Conservation (phyloP, 2,797 vertebrate species). For the Xenentodon cancila region DNA sequence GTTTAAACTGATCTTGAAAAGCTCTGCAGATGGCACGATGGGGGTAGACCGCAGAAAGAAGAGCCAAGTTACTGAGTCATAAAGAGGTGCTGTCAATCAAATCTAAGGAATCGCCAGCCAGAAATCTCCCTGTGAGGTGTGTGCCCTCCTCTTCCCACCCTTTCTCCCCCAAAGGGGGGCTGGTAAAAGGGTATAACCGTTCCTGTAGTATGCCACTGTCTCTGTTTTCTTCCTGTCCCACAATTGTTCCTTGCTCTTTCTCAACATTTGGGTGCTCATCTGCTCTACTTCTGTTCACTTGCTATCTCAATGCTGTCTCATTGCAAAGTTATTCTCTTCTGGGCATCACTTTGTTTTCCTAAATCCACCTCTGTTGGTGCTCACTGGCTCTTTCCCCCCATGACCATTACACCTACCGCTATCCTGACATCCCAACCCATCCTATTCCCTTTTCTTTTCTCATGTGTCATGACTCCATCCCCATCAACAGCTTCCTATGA, state of each 20-base stretch:
- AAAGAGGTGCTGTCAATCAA: conserved; percentile 59
- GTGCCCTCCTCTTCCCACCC: conserved; percentile 30
- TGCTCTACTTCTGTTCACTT: conserved; percentile 38
- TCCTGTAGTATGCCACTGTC: conserved; percentile 47
- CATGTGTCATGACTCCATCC: conserved; percentile 41
- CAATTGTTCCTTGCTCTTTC: conserved; percentile 6
- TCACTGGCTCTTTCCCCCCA: conserved; percentile 37
- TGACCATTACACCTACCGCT: conserved; percentile 28
- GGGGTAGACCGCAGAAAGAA: conserved; percentile 26
- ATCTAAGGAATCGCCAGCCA: conserved; percentile 41
- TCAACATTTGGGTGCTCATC: conserved; percentile 14
- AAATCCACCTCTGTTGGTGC: conserved; percentile 7
- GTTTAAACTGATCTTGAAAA: conserved; percentile 37
- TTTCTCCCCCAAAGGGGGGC: conserved; percentile 29
- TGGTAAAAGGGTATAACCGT: conserved; percentile 50
- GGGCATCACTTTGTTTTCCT: conserved; percentile 38
- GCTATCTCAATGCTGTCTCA: no score
- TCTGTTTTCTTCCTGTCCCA: conserved; percentile 50
- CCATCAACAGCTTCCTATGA: conserved; percentile 38
- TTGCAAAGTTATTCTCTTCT: conserved; percentile 31
- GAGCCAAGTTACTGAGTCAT: conserved; percentile 62
- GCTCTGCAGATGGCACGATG: conserved; percentile 36
- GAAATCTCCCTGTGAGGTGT: conserved; percentile 32
- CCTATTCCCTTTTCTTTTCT: conserved; percentile 6
- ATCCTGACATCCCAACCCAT: conserved; percentile 17